Conservation (phyloP, 2,797 vertebrate genomes). For the Podarcis siculus region DNA sequence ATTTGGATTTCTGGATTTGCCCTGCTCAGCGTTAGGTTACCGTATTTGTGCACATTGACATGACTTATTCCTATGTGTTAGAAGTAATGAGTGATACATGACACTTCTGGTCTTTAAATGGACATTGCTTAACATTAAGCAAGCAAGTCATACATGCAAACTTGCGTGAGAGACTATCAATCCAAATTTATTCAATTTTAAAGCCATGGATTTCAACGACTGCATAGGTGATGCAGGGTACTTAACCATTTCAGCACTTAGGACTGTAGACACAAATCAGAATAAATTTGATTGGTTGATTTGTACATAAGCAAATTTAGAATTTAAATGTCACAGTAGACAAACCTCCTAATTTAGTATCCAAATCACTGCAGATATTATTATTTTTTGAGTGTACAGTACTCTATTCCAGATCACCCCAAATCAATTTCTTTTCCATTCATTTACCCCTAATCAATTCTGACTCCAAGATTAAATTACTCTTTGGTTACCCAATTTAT, state of each 20-base stretch:
- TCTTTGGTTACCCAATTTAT: too few relatives aligned
- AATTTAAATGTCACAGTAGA: too few relatives aligned
- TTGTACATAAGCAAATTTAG: too few relatives aligned
- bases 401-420: too few relatives aligned
- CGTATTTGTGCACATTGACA: background rate
- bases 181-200: background rate
- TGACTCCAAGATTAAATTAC: too few relatives aligned
- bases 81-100: background rate
- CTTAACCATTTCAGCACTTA: background rate
- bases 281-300: background rate
- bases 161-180: background rate
- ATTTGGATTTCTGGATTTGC: constrained; percentile 37
- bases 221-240: background rate
- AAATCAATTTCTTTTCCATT: too few relatives aligned
- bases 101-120: background rate
- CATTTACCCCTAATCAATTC: too few relatives aligned
- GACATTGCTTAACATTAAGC: background rate
- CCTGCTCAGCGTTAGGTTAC: constrained; percentile 33
- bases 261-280: background rate
- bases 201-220: background rate
- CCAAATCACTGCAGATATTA: too few relatives aligned
- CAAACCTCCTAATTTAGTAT: too few relatives aligned
- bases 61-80: accelerated
- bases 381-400: too few relatives aligned
- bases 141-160: background rate